Base-by-base conservation (phyloP, 1,140 invertebrate genomes). In the Hyles vespertilio region DNA sequence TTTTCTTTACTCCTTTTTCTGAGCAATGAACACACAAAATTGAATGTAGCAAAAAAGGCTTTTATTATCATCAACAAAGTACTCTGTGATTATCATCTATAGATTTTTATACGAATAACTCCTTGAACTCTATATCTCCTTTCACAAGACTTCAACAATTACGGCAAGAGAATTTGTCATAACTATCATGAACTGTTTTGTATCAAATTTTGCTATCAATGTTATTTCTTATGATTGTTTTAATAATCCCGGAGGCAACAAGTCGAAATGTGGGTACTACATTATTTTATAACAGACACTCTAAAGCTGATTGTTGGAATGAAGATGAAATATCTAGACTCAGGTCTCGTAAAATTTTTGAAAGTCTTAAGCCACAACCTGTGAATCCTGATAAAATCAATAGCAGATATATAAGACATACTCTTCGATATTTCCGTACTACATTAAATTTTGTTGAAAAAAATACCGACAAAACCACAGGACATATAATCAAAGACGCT, bases 371-470 rank as follows among this genome's bases (percentile, higher is more conserved):
- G 51, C 87, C 87, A 0, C 67, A 70, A 0, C 22, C 64, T 9
- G 65, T 81, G 4, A 60, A 69, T 43, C 80, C 90, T 3, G 74
- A 82, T 10, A 80, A 84, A 61, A 72, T 90, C 10, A 80, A 88
- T 63, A 78, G 74, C 57, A 77, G 72, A 48, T 90, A 87, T 61
- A 66, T 90, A 6, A 80, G 64, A 56, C 72, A 89, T 51, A 79
- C 79, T 22, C 60, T 92, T 54, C 86, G 84, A 60, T 93, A 92
- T 72, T 91, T 91, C 65, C 72, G 89, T 10, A 70, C 83, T 64
- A 87, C 92, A 32, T 70, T 92, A 33, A 77, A 89, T 57, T 69
- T 71, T 22, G 82, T 92, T 4, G 65, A 88, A 44, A 84, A 73
- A 12, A 68, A 83, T 40, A 77, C 80, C 5, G 80, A 87, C 47